A percentile compares a stretch with the other conserved stretches of the same genome.
phyloP scores from a whole-genome alignment of 2,113 vertebrate species.

The Hystrix cristata region DNA sequence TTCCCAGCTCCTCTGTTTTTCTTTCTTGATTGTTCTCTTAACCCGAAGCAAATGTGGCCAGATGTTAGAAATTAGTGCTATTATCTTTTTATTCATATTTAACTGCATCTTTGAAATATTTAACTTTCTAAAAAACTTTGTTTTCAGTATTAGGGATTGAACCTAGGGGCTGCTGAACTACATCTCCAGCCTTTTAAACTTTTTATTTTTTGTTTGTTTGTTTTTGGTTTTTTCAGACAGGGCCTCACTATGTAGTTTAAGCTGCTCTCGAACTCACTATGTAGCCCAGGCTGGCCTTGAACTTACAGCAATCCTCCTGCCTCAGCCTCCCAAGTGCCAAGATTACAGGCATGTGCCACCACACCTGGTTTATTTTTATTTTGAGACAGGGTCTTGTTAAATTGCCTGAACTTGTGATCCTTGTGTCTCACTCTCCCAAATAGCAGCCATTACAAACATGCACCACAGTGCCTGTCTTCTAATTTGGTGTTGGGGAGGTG shows the following conservation, averaged over 20 bases:
- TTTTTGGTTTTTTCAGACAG: no score
- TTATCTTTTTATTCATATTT: conserved; percentile 34
- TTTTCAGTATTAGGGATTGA: background rate
- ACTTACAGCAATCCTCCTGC: no score
- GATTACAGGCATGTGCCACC: no score
- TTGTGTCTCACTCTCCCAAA: background rate
- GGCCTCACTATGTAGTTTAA: no score
- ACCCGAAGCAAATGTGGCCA: conserved; percentile 21
- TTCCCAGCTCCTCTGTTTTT: background rate
- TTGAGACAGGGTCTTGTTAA: background rate
- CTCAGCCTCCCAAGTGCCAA: no score
- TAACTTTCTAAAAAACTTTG: conserved; percentile 1
- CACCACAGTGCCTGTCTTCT: background rate
- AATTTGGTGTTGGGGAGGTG: no score
- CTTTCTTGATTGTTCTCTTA: background rate
- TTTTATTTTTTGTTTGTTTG: background rate
- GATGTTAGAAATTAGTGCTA: background rate
- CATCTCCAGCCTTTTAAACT: background rate
- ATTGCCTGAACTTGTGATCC: background rate
- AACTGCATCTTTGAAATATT: background rate
- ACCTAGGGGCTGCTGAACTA: background rate
- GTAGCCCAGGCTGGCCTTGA: no score
- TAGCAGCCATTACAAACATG: background rate
- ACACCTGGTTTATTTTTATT: no score
- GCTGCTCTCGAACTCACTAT: no score